Evolutionary conservation across 2,888 invertebrate species (phyloP).

Genomic region (Thecophora atra): DNA sequence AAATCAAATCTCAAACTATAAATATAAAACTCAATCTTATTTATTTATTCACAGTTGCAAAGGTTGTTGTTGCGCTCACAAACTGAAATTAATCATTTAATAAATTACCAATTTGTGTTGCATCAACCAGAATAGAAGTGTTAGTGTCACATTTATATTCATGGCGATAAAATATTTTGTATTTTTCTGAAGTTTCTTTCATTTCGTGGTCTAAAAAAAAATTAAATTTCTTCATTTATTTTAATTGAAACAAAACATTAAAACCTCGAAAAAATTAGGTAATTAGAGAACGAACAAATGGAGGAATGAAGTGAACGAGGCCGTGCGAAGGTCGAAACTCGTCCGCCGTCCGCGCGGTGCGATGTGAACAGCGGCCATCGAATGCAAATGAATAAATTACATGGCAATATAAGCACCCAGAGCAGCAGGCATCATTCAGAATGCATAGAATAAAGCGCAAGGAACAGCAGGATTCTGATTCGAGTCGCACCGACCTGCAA

Average conservation of each 20-base stretch:
- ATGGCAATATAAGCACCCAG: not conserved
- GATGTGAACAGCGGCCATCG: not conserved
- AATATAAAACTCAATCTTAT: too few species aligned
- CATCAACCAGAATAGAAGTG: too few species aligned
- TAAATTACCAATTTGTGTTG: too few species aligned
- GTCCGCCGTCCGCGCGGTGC: not conserved
- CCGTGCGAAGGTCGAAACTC: too few species aligned
- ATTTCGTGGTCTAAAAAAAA: not conserved
- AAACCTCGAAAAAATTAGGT: not conserved
- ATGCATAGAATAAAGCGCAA: not conserved
- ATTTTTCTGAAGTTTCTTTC: too few species aligned
- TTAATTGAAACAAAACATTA: constrained; percentile 34
- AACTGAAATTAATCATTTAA: too few species aligned
- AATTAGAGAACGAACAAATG: not conserved
- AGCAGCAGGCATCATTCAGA: not conserved
- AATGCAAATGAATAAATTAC: constrained; percentile 29
- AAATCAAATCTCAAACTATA: too few species aligned
- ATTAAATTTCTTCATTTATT: constrained; percentile 15
- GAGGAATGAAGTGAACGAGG: not conserved
- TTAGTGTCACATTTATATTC: too few species aligned
- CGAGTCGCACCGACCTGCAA: not conserved
- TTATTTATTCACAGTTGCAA: too few species aligned
- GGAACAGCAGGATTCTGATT: not conserved
- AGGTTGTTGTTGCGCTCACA: too few species aligned
- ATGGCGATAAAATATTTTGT: too few species aligned